Evolutionary conservation across 2,888 invertebrate species (phyloP).

Genomic region (Dichetophora obliterata): DNA sequence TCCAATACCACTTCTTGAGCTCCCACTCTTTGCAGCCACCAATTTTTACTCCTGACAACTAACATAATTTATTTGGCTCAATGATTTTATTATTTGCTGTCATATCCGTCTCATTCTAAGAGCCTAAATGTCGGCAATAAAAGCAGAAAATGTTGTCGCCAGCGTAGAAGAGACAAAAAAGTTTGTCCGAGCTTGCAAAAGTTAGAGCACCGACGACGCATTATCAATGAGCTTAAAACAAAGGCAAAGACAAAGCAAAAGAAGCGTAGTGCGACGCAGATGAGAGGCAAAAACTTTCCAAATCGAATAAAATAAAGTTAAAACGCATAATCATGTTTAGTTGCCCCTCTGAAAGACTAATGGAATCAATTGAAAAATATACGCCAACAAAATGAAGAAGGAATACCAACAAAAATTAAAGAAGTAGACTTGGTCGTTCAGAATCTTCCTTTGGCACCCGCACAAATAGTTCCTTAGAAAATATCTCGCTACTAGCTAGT

Average conservation of each 20-base stretch:
- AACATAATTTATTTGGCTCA: constrained; percentile 25
- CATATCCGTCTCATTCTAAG: not conserved
- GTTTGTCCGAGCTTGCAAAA: constrained; percentile 6
- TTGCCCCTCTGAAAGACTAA: not conserved
- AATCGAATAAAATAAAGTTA: constrained; percentile 17
- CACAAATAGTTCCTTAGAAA: too few relatives aligned
- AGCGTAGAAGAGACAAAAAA: not conserved
- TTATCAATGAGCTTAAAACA: constrained; percentile 17
- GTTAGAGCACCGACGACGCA: not conserved
- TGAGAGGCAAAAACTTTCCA: not conserved
- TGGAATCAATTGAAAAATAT: not conserved
- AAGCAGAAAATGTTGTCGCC: not conserved
- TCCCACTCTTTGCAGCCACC: too few relatives aligned
- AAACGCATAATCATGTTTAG: constrained; percentile 4
- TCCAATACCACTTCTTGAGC: too few relatives aligned
- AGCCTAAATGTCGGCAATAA: not conserved
- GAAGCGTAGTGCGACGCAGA: not conserved
- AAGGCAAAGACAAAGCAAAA: too few relatives aligned
- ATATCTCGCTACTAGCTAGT: not conserved
- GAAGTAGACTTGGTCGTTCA: not conserved
- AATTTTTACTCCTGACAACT: constrained; percentile 12
- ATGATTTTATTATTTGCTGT: constrained; percentile 6
- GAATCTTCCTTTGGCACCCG: too few relatives aligned
- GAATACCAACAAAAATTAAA: not conserved
- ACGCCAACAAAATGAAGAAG: not conserved